Conservation (phyloP, 1,140 invertebrate genomes). For the Octopus bimaculoides region DNA sequence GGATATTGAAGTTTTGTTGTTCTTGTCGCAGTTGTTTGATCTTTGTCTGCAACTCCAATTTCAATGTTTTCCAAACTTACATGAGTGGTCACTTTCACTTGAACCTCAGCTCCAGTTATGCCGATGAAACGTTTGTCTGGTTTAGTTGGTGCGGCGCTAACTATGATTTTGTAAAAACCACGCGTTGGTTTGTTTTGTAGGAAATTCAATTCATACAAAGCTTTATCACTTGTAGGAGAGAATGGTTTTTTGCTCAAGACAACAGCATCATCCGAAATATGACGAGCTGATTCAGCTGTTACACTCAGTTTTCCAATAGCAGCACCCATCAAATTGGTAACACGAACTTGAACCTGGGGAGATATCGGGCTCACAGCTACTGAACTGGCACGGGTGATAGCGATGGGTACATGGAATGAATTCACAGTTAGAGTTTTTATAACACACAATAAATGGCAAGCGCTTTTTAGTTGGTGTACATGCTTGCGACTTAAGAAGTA, state of each 20-base stretch:
- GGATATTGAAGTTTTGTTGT: conserved; percentile 71
- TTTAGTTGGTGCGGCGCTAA: conserved; percentile 67
- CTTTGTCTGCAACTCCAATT: conserved; percentile 85
- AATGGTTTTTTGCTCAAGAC: conserved; percentile 71
- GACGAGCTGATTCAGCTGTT: conserved; percentile 72
- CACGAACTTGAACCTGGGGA: conserved; percentile 71
- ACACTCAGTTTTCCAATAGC: conserved; percentile 70
- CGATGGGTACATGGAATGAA: conserved; percentile 70
- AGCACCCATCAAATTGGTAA: conserved; percentile 83
- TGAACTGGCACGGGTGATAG: conserved; percentile 73
- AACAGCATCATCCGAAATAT: conserved; percentile 72
- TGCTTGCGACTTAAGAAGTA: conserved; percentile 88
- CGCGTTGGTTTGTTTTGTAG: conserved; percentile 75
- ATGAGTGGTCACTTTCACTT: conserved; percentile 58
- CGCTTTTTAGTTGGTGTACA: conserved; percentile 81
- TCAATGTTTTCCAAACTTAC: conserved; percentile 76
- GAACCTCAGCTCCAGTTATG: conserved; percentile 60
- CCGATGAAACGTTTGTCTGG: conserved; percentile 63
- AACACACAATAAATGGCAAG: conserved; percentile 75
- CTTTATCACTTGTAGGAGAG: conserved; percentile 62
- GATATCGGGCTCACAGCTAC: conserved; percentile 70
- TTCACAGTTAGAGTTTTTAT: conserved; percentile 70
- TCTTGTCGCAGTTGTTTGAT: conserved; percentile 63
- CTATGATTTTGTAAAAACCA: conserved; percentile 78
- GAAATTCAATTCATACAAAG: conserved; percentile 77